Conservation (phyloP, 2,797 vertebrate species). For the Alfaro cultratus region DNA sequence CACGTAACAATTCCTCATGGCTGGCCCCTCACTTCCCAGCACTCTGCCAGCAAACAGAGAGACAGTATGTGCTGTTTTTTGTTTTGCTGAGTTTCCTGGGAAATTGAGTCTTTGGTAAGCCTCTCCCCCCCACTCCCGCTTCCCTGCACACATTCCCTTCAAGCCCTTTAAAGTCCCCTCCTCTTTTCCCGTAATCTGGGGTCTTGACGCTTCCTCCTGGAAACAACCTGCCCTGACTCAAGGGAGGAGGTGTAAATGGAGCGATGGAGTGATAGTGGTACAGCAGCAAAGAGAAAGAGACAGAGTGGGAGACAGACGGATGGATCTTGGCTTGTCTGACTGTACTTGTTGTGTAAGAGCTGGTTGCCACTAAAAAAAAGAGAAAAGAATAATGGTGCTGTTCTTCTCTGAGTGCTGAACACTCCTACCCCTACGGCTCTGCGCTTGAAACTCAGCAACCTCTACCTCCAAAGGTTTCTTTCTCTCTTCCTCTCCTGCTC, state of each 20-base stretch:
- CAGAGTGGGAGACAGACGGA: slow-evolving; percentile 22
- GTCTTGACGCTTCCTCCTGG: slow-evolving; percentile 51
- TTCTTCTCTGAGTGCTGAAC: slow-evolving; percentile 77
- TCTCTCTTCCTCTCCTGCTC: slow-evolving; percentile 45
- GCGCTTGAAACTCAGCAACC: slow-evolving; percentile 70
- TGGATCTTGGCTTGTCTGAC: slow-evolving; percentile 56
- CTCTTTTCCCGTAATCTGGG: slow-evolving; percentile 63
- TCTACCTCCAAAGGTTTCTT: slow-evolving; percentile 55
- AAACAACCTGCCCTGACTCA: slow-evolving; percentile 60
- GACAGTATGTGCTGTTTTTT: slow-evolving; percentile 47
- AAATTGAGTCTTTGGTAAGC: slow-evolving; percentile 56
- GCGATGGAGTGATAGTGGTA: slow-evolving; percentile 41
- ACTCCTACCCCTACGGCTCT: slow-evolving; percentile 77
- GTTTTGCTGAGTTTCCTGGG: slow-evolving; percentile 70
- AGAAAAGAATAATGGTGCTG: slow-evolving; percentile 71
- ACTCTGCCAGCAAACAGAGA: slow-evolving; percentile 38
- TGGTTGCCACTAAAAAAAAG: slow-evolving; percentile 60
- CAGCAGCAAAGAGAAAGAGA: slow-evolving; percentile 19
- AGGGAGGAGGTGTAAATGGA: slow-evolving; percentile 48
- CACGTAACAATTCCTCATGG: slow-evolving; percentile 43
- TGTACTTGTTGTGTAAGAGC: slow-evolving; percentile 78
- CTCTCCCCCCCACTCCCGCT: not conserved
- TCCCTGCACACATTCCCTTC: not conserved
- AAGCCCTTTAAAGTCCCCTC: slow-evolving; percentile 30
- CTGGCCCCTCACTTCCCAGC: slow-evolving; percentile 57